phyloP scores from a whole-genome alignment of 2,113 vertebrate genomes.

The Leptobrachium leishanense region DNA sequence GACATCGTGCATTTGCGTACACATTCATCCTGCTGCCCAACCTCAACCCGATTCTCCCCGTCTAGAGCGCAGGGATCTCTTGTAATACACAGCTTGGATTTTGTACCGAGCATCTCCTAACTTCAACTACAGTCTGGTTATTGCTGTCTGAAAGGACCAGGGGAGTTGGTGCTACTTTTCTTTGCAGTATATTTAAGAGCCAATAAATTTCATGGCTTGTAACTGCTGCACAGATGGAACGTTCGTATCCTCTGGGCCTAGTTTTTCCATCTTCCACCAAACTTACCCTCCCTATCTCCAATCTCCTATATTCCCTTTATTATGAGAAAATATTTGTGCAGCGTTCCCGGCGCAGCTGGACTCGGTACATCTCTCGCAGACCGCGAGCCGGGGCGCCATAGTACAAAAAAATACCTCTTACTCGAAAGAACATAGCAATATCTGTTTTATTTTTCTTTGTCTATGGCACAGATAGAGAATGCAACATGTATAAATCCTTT shows the following conservation, averaged over 20 bases:
- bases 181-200: conserved; percentile 38
- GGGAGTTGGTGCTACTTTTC: conserved; percentile 15
- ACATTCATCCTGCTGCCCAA: background rate
- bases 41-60: background rate
- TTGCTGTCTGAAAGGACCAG: conserved; percentile 10
- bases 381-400: conserved; percentile 21
- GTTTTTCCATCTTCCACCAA: conserved; percentile 34
- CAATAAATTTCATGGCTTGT: conserved; percentile 45
- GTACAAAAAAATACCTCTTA: conserved; percentile 24
- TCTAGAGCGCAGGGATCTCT: background rate
- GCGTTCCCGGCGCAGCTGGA: conserved; percentile 31
- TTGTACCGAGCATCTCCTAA: background rate
- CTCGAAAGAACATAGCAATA: conserved; percentile 8
- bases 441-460: conserved; percentile 17
- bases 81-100: background rate
- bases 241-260: conserved; percentile 37
- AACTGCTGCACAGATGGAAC: conserved; percentile 43
- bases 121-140: conserved; percentile 16
- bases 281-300: conserved; percentile 8
- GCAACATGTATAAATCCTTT: conserved; percentile 18
- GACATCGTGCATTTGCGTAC: too few species aligned
- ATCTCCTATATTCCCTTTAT: conserved; percentile 43
- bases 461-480: conserved; percentile 18
- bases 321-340: conserved; percentile 43
- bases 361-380: conserved; percentile 40